Evolutionary conservation across 2,888 invertebrate species (phyloP).

Genomic region (Drosophila antonietae): DNA sequence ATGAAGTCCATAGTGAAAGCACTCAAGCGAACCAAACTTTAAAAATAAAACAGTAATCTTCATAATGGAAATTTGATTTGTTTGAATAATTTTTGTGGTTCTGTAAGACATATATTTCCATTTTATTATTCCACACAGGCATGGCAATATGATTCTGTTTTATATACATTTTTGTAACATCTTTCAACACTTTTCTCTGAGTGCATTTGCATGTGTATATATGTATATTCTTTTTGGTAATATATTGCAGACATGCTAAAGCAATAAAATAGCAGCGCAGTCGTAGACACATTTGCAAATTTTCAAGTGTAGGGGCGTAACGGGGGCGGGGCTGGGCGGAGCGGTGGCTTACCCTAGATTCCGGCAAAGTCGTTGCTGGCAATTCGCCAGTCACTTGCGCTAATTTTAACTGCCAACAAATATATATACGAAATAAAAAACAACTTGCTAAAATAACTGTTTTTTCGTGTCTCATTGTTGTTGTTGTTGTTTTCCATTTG

Average conservation of each 20-base stretch:
- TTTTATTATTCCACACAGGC: not conserved
- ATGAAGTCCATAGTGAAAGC: too few species aligned
- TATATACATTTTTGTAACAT: not conserved
- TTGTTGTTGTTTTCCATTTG: slow-evolving; percentile 19
- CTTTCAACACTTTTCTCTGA: slow-evolving; percentile 6
- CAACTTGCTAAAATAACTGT: slow-evolving; percentile 70
- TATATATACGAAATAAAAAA: slow-evolving; percentile 20
- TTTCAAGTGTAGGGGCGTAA: slow-evolving; percentile 20
- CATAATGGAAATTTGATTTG: not conserved
- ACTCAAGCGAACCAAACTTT: too few species aligned
- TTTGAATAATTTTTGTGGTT: not conserved
- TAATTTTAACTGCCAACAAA: slow-evolving; percentile 54
- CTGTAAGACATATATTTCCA: not conserved
- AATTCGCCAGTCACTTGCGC: slow-evolving; percentile 64
- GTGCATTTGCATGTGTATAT: slow-evolving; percentile 4
- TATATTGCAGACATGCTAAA: slow-evolving; percentile 75
- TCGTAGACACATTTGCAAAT: slow-evolving; percentile 70
- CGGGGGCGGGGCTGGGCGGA: not conserved
- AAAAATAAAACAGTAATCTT: not conserved
- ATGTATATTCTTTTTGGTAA: slow-evolving; percentile 51
- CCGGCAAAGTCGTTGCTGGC: slow-evolving; percentile 57
- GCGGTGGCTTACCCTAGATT: slow-evolving; percentile 68
- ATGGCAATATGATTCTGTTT: not conserved
- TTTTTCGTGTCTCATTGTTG: slow-evolving; percentile 9
- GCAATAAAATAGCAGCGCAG: slow-evolving; percentile 72